A percentile compares a stretch with the other conserved stretches of the same genome.
Evolutionary conservation across 2,797 vertebrate species (phyloP).

Genomic region (Malurus leucopterus): DNA sequence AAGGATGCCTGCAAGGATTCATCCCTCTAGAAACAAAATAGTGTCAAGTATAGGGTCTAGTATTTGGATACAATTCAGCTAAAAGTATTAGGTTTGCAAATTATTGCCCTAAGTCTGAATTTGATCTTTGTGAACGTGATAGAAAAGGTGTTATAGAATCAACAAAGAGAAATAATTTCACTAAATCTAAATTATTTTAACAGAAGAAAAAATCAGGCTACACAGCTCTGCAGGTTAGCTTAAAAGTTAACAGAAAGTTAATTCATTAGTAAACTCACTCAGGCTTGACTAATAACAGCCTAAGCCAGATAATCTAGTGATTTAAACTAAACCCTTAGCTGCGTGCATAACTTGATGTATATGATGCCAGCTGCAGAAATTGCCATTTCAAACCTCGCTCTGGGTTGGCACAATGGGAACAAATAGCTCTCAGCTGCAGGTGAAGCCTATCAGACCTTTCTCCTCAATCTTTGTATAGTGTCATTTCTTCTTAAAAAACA

Average conservation of each 20-base stretch:
- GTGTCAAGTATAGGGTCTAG: not conserved
- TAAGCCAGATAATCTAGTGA: slow-evolving; percentile 18
- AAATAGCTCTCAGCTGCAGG: slow-evolving; percentile 63
- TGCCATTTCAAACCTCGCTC: slow-evolving; percentile 17
- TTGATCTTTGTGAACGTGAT: not conserved
- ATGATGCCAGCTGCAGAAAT: slow-evolving; percentile 52
- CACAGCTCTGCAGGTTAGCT: not conserved
- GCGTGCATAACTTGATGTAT: not conserved
- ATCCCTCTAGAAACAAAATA: not conserved
- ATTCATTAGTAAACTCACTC: slow-evolving; percentile 22
- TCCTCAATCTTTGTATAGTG: slow-evolving; percentile 39
- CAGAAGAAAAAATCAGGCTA: not conserved
- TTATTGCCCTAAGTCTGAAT: not conserved
- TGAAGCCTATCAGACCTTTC: slow-evolving; percentile 58
- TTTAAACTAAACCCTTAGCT: slow-evolving; percentile 4
- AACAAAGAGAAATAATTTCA: not conserved
- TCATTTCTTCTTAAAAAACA: slow-evolving; percentile 54
- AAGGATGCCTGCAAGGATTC: not conserved
- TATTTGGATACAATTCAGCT: not conserved
- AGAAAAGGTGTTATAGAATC: not conserved
- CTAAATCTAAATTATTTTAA: not conserved
- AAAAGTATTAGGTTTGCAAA: not conserved
- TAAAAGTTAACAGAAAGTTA: slow-evolving; percentile 18
- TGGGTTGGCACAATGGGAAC: slow-evolving; percentile 48
- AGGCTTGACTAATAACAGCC: slow-evolving; percentile 6